Conservation (phyloP, 1,140 invertebrate species). For the Anastatus disparis region DNA sequence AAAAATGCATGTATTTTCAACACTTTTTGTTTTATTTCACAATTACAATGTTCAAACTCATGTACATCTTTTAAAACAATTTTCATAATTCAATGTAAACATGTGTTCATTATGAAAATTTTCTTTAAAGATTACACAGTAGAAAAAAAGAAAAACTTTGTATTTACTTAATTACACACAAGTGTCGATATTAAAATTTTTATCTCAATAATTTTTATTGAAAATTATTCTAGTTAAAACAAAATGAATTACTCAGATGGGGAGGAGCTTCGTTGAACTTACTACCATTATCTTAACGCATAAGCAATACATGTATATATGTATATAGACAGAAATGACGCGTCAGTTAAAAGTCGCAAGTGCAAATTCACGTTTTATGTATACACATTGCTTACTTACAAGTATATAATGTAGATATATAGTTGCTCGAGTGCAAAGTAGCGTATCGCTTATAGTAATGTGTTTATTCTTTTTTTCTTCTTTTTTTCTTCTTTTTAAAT, state of each 20-base stretch:
- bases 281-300: neutral
- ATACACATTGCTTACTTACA: neutral
- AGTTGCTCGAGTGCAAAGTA: neutral
- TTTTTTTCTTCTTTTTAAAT: neutral
- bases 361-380: constrained; percentile 10
- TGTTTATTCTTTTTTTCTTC: neutral
- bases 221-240: neutral
- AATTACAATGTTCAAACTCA: too few relatives aligned
- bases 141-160: too few relatives aligned
- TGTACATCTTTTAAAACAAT: too few relatives aligned
- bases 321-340: neutral
- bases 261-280: neutral
- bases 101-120: too few relatives aligned
- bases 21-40: too few relatives aligned
- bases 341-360: neutral
- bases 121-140: too few relatives aligned
- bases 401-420: too few relatives aligned
- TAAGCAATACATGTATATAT: too few relatives aligned
- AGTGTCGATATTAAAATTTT: too few relatives aligned
- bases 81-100: too few relatives aligned
- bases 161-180: too few relatives aligned
- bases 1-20: too few relatives aligned
- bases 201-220: neutral
- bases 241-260: neutral
- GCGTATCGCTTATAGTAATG: neutral